Evolutionary conservation across 2,113 vertebrate genomes (phyloP), one percentile per base, ranked within the genome.

Genomic region (Planiliza haematocheilus): DNA sequence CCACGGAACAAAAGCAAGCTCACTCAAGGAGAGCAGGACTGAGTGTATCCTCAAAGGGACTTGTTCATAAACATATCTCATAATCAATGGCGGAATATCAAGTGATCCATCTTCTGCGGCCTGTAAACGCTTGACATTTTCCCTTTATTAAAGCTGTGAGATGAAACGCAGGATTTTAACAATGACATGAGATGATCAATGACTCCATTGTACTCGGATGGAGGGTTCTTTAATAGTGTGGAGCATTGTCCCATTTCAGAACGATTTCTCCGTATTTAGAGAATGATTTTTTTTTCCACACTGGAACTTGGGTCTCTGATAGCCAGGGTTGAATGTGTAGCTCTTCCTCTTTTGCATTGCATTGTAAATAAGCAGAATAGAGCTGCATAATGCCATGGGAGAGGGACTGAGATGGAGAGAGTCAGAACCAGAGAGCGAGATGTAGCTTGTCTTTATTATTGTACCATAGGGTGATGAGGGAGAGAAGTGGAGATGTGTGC

Each of bases 141-240:
- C 74, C 78, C 74, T 84, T 89, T 91, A 90, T 90, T 85, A 85
- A 80, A 86, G 78, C 81, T 52, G 67, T 50, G 76, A 88, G 84
- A 81, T 76, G 75, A 85, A 83, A 83, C 67, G 39, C 49, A 18
- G 76, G 71, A 58, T 74, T 90, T 89, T 86, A 90, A 87, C 66
- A 66, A 88, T 82, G 82, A 83, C 81, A 79, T 2, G 14, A 46
- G 50, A 84, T 89, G 88, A 92, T 90, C 86, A 81, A 88, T 90
- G 85, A 74, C 50, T 78, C 70, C 46, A 80, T 81, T 88, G 89
- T 90, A 20, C 45, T 68, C 39, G 2, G 58, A 71, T 59, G 53
- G 52, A 66, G 62, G 50, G 73, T 66, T 77, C 77, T 75, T 81
- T 84, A 70, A 82, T 87, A 84, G 79, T 64, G 17, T 1, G 1